Evolutionary conservation across 2,888 invertebrate genomes (phyloP).

Genomic region (Drosophila cognata): DNA sequence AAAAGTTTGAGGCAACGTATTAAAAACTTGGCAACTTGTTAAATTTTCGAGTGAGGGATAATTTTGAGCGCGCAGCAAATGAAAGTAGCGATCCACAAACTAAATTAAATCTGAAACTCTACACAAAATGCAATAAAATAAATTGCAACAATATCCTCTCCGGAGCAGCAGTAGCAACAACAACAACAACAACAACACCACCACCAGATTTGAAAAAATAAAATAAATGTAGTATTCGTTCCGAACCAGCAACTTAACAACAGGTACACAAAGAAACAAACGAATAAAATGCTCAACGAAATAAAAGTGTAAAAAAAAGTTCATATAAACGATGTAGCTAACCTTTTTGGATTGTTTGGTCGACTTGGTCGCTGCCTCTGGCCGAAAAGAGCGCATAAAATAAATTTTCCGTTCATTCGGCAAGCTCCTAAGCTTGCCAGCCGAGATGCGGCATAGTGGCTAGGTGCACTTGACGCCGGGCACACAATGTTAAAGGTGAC

Average conservation of each 20-base stretch:
- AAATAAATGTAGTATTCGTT: slow-evolving; percentile 31
- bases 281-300: slow-evolving; percentile 11
- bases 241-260: slow-evolving; percentile 36
- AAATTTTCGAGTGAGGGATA: slow-evolving; percentile 52
- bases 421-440: slow-evolving; percentile 13
- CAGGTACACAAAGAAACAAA: slow-evolving; percentile 24
- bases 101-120: slow-evolving; percentile 73
- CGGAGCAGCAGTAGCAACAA: neutral
- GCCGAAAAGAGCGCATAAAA: slow-evolving; percentile 67
- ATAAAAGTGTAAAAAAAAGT: slow-evolving; percentile 55
- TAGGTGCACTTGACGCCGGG: slow-evolving; percentile 55
- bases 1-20: slow-evolving; percentile 70
- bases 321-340: slow-evolving; percentile 66
- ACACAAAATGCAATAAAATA: slow-evolving; percentile 79
- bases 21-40: slow-evolving; percentile 78
- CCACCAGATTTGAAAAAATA: slow-evolving; percentile 25
- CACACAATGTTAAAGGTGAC: slow-evolving; percentile 71
- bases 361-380: slow-evolving; percentile 29
- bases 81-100: slow-evolving; percentile 52
- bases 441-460: slow-evolving; percentile 34
- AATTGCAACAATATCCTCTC: slow-evolving; percentile 77
- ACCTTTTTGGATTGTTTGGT: slow-evolving; percentile 57
- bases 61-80: slow-evolving; percentile 41
- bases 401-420: slow-evolving; percentile 68
- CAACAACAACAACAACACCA: slow-evolving; percentile 9